A percentile compares a stretch with the other conserved stretches of the same genome.
Conservation (phyloP, 1,140 invertebrate genomes). For the Drosophila lacteicornis region DNA sequence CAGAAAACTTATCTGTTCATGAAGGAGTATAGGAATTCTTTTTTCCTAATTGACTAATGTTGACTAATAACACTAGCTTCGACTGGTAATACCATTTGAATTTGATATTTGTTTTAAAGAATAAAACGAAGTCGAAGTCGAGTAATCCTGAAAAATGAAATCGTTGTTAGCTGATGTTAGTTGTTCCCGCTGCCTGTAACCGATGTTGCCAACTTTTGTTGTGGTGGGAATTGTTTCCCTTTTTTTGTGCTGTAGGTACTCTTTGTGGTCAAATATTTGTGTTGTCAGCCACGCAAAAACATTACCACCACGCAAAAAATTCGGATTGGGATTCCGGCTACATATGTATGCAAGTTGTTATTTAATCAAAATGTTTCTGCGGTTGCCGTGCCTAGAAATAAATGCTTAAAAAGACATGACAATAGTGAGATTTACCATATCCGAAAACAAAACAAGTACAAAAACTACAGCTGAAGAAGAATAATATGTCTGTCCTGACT, state of each 20-base stretch:
- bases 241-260: slow-evolving; percentile 22
- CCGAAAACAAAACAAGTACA: neutral
- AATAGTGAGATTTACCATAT: neutral
- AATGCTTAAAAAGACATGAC: neutral
- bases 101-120: neutral
- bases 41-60: neutral
- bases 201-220: slow-evolving; percentile 35
- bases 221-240: slow-evolving; percentile 31
- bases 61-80: neutral
- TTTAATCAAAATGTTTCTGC: slow-evolving; percentile 56
- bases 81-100: neutral
- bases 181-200: slow-evolving; percentile 30
- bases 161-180: slow-evolving; percentile 20
- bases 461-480: too few relatives aligned
- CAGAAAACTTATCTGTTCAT: too few relatives aligned
- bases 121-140: slow-evolving; percentile 6
- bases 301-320: slow-evolving; percentile 39
- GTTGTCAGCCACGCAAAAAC: slow-evolving; percentile 41
- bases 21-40: too few relatives aligned
- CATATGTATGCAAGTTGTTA: slow-evolving; percentile 28
- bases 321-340: slow-evolving; percentile 30
- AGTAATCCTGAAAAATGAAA: slow-evolving; percentile 7
- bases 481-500: too few relatives aligned
- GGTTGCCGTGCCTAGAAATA: neutral
- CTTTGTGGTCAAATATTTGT: slow-evolving; percentile 68